Percentiles rank a stretch among this genome's conserved stretches.
phyloP scores from a whole-genome alignment of 2,113 vertebrate species.

The Brachypodius melanocephalos region DNA sequence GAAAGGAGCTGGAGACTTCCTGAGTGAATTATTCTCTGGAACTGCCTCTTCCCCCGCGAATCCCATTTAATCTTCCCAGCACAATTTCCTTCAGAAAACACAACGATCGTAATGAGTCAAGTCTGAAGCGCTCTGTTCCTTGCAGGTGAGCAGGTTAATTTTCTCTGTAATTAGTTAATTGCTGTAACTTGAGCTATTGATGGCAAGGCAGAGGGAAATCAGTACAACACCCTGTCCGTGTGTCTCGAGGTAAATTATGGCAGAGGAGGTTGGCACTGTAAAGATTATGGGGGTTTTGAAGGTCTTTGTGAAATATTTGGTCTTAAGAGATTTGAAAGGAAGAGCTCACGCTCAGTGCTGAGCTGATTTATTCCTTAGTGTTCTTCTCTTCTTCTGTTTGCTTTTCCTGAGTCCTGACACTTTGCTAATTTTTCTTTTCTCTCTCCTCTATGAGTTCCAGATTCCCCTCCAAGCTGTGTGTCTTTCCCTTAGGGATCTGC shows the following conservation, averaged over 20 bases:
- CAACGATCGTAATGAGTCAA: conserved; percentile 34
- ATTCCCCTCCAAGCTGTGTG: background rate
- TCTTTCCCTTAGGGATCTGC: background rate
- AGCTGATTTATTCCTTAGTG: background rate
- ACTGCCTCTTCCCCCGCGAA: background rate
- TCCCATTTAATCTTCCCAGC: background rate
- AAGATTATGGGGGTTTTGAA: background rate
- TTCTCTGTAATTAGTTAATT: conserved; percentile 56
- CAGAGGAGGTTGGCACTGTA: background rate
- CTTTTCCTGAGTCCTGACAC: background rate
- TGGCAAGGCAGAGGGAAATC: background rate
- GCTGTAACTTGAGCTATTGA: background rate
- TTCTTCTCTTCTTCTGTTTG: background rate
- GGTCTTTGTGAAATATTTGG: background rate
- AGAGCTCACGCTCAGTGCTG: background rate
- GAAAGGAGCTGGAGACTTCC: background rate
- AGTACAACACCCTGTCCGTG: background rate
- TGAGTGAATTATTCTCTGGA: conserved; percentile 32
- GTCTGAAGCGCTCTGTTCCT: conserved; percentile 15
- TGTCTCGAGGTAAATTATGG: background rate
- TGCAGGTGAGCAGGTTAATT: conserved; percentile 54
- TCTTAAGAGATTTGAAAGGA: background rate
- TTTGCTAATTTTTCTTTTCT: background rate
- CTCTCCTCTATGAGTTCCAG: background rate
- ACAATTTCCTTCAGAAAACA: conserved; percentile 29